Percentiles rank a stretch among this genome's conserved stretches.
phyloP scores from a whole-genome alignment of 2,113 vertebrate species.

The Urocynchramus pylzowi region DNA sequence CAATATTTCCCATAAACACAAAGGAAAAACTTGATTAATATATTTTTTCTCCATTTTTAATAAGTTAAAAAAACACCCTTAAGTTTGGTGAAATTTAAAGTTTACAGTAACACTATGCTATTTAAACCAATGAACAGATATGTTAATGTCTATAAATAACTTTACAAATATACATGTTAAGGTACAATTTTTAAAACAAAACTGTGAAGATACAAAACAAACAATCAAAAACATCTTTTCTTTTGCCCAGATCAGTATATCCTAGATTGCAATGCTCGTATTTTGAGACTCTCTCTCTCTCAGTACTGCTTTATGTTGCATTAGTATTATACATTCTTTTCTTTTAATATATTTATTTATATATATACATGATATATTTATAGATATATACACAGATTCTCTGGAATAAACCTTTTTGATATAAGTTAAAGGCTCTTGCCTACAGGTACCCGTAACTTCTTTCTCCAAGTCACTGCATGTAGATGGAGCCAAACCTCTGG shows the following conservation, averaged over 20 bases:
- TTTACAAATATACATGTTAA: constrained; percentile 98
- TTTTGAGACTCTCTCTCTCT: constrained; percentile 69
- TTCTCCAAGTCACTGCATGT: constrained; percentile 66
- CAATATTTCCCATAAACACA: constrained; percentile 67
- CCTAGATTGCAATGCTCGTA: constrained; percentile 78
- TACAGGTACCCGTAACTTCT: constrained; percentile 78
- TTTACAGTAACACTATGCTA: constrained; percentile 81
- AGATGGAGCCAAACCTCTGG: constrained; percentile 43
- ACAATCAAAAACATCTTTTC: constrained; percentile 57
- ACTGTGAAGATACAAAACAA: constrained; percentile 75
- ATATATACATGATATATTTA: constrained; percentile 77
- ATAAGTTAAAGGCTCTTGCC: constrained; percentile 74
- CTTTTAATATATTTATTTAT: constrained; percentile 62
- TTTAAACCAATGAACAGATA: constrained; percentile 80
- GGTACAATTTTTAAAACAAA: constrained; percentile 84
- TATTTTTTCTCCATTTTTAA: constrained; percentile 82
- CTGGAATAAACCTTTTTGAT: constrained; percentile 79
- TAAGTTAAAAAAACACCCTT: constrained; percentile 83
- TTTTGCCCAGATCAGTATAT: constrained; percentile 80
- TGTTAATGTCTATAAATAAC: constrained; percentile 94
- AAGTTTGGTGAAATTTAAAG: constrained; percentile 67
- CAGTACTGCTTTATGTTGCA: constrained; percentile 75
- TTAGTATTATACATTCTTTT: constrained; percentile 70
- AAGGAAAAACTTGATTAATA: constrained; percentile 73
- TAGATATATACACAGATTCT: constrained; percentile 82